These are phyloP conservation scores for Phocoena phocoena DNA, from an alignment of 2,113 vertebrate species.

Conservation along the genomic window DNA sequence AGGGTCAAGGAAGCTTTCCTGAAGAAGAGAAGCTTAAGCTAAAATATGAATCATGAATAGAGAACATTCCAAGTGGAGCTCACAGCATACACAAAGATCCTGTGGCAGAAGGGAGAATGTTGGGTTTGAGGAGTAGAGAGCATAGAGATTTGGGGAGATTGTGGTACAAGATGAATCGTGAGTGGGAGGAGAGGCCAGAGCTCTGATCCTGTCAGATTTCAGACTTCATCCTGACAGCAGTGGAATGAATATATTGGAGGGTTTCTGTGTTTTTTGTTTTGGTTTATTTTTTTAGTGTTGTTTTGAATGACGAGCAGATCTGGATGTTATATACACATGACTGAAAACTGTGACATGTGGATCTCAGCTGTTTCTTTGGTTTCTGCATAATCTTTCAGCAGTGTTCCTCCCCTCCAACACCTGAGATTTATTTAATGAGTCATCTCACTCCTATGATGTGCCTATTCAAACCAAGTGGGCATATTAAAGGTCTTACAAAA, in stretches of 20 bases:
- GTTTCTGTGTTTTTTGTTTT: not conserved
- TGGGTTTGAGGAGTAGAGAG: not conserved
- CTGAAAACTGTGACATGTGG: not conserved
- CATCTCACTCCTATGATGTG: not conserved
- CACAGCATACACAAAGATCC: not conserved
- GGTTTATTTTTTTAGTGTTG: not conserved
- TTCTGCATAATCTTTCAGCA: conserved; percentile 41
- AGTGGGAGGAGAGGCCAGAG: not conserved
- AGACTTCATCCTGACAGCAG: not conserved
- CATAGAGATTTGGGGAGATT: fast-evolving
- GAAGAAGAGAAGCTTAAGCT: not conserved
- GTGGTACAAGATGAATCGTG: not conserved
- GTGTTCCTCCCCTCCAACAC: conserved; percentile 20
- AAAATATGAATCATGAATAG: not conserved
- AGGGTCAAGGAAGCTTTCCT: not conserved
- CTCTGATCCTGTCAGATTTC: not conserved
- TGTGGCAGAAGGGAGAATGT: not conserved
- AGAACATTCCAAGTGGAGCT: not conserved
- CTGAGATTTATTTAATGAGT: conserved; percentile 51
- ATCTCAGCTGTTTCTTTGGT: conserved; percentile 51
- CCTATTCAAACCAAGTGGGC: not conserved
- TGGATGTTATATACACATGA: not conserved
- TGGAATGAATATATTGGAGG: not conserved
- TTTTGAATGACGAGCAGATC: not conserved
- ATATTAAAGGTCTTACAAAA: not conserved